These are phyloP conservation scores for Phymanthus crucifer DNA, from an alignment of 92 coral and sea anemone species.

Conservation along the genomic window DNA sequence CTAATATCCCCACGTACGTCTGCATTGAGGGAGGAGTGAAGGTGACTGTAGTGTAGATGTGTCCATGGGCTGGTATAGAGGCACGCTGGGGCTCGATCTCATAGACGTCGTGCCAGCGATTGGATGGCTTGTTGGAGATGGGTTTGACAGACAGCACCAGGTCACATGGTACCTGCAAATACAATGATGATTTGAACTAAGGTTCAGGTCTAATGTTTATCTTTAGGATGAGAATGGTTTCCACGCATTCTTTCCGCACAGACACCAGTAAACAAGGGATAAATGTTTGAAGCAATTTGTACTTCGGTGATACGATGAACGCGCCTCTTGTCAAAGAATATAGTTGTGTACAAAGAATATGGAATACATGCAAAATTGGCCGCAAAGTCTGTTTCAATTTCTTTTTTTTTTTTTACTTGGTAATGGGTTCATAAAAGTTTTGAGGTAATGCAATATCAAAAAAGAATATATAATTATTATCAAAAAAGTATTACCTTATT, in stretches of 20 bases:
- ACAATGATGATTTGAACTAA: background rate
- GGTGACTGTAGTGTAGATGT: constrained; percentile 85
- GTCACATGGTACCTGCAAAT: constrained; percentile 88
- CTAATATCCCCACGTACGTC: constrained; percentile 82
- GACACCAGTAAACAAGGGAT: no score
- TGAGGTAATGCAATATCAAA: no score
- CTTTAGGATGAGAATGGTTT: no score
- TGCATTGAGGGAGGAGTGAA: constrained; percentile 98
- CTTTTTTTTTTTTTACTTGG: no score
- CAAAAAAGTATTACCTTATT: constrained; percentile 69
- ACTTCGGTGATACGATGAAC: no score
- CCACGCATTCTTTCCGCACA: no score
- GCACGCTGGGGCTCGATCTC: constrained; percentile 93
- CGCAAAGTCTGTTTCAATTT: no score
- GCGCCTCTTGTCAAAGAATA: no score
- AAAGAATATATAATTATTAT: no score
- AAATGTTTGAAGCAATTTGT: no score
- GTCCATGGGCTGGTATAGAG: constrained; percentile 90
- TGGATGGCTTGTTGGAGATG: constrained; percentile 89
- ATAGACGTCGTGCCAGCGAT: constrained; percentile 97
- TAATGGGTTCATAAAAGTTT: no score
- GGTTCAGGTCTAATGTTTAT: no score
- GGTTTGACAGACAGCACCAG: constrained; percentile 93
- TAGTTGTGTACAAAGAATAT: background rate
- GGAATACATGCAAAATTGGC: background rate